phyloP scores from a whole-genome alignment of 2,113 vertebrate genomes.

The Anthoscopus minutus region DNA sequence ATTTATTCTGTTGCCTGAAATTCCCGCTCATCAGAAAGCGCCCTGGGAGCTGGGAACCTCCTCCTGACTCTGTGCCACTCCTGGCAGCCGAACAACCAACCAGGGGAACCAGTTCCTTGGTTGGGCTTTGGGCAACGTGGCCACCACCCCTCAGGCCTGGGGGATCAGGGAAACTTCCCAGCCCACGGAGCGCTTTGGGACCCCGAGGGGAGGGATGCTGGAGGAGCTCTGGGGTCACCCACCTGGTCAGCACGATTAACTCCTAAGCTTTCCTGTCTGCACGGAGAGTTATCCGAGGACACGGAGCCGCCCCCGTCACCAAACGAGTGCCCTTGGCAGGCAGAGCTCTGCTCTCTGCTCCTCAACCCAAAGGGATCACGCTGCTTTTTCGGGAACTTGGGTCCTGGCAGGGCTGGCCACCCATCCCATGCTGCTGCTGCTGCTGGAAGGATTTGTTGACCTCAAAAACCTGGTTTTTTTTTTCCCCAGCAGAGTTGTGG shows the following conservation, averaged over 20 bases:
- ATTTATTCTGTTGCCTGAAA: neutral
- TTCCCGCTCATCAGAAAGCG: accelerated
- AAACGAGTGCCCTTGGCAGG: neutral
- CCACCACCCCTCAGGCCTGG: accelerated
- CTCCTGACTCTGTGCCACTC: accelerated
- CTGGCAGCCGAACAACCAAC: accelerated
- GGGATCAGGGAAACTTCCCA: neutral
- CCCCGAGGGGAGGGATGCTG: neutral
- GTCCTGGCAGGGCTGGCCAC: neutral
- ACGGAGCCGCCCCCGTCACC: neutral
- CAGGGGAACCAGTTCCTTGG: accelerated
- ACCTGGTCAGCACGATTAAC: neutral
- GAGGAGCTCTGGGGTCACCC: neutral
- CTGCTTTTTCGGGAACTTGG: neutral
- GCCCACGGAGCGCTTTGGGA: accelerated
- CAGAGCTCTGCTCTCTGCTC: neutral
- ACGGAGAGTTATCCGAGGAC: neutral
- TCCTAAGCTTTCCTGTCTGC: constrained; percentile 44
- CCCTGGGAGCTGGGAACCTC: neutral
- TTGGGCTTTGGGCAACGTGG: accelerated
- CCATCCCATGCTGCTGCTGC: neutral
- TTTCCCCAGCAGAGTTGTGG: accelerated
- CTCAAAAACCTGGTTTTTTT: neutral
- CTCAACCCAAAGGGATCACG: accelerated
- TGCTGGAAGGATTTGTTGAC: neutral